These are phyloP conservation scores for Agriopis marginaria DNA, from an alignment of 2,888 invertebrate species.

Conservation along the genomic window DNA sequence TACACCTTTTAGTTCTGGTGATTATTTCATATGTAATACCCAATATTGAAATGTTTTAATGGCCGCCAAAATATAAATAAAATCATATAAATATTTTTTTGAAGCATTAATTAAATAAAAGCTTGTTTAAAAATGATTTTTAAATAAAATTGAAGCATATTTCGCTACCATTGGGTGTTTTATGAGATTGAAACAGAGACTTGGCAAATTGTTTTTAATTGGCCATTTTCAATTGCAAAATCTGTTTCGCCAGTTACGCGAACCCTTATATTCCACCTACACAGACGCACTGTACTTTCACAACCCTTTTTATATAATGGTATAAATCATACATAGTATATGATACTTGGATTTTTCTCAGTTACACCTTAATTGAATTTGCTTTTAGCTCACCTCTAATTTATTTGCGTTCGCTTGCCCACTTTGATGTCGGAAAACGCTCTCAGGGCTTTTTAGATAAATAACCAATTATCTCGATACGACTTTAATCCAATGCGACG, in stretches of 20 bases:
- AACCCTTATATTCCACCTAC: slow-evolving; percentile 49
- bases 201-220: background rate
- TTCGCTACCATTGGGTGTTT: background rate
- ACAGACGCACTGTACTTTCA: slow-evolving; percentile 32
- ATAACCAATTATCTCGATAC: slow-evolving; percentile 80
- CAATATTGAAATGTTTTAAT: too few species aligned
- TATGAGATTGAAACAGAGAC: background rate
- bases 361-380: slow-evolving; percentile 78
- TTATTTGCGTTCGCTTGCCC: slow-evolving; percentile 75
- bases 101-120: too few species aligned
- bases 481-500: slow-evolving; percentile 64
- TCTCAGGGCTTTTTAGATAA: slow-evolving; percentile 74
- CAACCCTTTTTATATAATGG: slow-evolving; percentile 46
- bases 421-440: slow-evolving; percentile 74
- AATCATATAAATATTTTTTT: too few species aligned
- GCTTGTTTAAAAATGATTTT: too few species aligned
- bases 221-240: slow-evolving; percentile 15
- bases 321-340: background rate
- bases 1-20: too few species aligned
- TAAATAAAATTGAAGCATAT: too few species aligned
- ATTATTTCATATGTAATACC: too few species aligned
- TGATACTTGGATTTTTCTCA: slow-evolving; percentile 59
- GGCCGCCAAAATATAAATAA: too few species aligned
- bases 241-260: slow-evolving; percentile 16
- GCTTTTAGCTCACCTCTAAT: slow-evolving; percentile 78